These are phyloP conservation scores for Phocoena sinus DNA, from an alignment of 2,113 vertebrate genomes.

Conservation along the genomic window DNA sequence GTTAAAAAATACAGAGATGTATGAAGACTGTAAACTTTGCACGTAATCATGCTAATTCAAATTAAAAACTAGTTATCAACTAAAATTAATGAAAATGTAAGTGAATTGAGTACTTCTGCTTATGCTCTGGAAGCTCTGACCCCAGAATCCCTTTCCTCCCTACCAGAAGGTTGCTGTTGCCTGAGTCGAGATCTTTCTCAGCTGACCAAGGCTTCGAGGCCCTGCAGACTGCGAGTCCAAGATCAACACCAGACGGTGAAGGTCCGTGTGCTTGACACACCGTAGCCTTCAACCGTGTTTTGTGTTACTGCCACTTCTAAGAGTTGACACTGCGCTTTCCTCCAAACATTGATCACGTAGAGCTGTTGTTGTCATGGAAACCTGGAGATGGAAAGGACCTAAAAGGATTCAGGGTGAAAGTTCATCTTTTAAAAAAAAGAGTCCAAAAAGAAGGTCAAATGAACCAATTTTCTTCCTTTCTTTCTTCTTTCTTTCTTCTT, in stretches of 20 bases:
- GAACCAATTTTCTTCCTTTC: background rate
- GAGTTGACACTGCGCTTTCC: background rate
- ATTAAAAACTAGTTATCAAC: background rate
- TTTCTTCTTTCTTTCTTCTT: too few species aligned
- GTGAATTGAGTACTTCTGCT: background rate
- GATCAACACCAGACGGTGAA: accelerated
- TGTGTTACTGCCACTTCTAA: background rate
- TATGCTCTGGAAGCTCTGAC: background rate
- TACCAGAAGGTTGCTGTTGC: background rate
- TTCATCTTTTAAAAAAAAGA: background rate
- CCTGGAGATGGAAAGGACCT: background rate
- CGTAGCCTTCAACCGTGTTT: accelerated
- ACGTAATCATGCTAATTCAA: background rate
- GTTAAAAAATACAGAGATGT: background rate
- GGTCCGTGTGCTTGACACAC: accelerated
- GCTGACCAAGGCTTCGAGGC: too few species aligned
- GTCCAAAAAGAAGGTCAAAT: background rate
- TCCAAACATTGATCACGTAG: too few species aligned
- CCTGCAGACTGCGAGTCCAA: accelerated
- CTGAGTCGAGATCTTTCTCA: background rate
- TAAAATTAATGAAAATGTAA: background rate
- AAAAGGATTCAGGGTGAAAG: background rate
- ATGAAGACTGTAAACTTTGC: background rate
- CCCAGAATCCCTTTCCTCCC: background rate
- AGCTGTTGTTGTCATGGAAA: background rate